Evolutionary conservation across 2,113 vertebrate genomes (phyloP).

Genomic region (Pelobates fuscus): DNA sequence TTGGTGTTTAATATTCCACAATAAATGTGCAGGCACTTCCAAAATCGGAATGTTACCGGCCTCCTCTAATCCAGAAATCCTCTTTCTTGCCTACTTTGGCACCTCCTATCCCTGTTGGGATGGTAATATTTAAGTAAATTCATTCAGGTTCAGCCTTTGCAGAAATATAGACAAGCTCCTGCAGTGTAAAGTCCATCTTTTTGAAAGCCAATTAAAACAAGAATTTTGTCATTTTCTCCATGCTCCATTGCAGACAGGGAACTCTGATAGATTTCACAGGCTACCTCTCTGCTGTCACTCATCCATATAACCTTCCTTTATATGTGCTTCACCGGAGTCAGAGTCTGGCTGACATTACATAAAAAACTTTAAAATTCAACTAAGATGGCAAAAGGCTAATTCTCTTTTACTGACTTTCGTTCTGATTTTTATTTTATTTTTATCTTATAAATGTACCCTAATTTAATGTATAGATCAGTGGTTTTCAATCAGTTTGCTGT

Average conservation of each 20-base stretch:
- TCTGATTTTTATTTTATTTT: neutral
- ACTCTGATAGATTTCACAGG: slow-evolving; percentile 65
- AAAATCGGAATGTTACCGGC: neutral
- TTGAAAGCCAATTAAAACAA: slow-evolving; percentile 66
- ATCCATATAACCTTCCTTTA: slow-evolving; percentile 60
- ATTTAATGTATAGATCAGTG: too few relatives aligned
- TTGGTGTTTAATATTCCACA: neutral
- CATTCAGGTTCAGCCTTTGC: slow-evolving; percentile 64
- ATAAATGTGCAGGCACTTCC: neutral
- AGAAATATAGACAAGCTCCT: slow-evolving; percentile 49
- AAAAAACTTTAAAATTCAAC: too few relatives aligned
- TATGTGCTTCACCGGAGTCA: slow-evolving; percentile 43
- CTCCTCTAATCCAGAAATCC: neutral
- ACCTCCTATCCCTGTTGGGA: slow-evolving; percentile 61
- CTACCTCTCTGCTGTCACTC: slow-evolving; percentile 63
- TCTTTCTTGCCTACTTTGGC: neutral
- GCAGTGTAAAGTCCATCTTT: slow-evolving; percentile 60
- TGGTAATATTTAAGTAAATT: slow-evolving; percentile 67
- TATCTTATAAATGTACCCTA: neutral
- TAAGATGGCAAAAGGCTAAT: too few relatives aligned
- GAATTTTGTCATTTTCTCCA: slow-evolving; percentile 53
- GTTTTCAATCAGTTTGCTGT: too few relatives aligned
- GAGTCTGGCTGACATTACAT: too few relatives aligned
- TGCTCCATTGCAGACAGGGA: slow-evolving; percentile 49
- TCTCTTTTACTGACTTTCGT: too few relatives aligned